These are phyloP conservation scores for Heterodera schachtii DNA, from an alignment of 1,140 invertebrate genomes.

Conservation along the genomic window DNA sequence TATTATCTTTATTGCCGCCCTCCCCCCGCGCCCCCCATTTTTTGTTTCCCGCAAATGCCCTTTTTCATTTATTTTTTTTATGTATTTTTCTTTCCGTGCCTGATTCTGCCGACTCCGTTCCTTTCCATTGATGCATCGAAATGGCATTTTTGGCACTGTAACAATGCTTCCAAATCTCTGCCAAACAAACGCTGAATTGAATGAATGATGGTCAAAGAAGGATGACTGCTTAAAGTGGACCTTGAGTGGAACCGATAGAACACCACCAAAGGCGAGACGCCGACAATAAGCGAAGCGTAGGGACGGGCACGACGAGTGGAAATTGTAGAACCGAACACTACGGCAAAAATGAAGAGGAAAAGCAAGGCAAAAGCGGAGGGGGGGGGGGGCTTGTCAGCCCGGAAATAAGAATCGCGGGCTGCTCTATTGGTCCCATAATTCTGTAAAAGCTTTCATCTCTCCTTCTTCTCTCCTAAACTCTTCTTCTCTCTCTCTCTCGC, in stretches of 20 bases:
- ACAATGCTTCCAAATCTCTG: constrained; percentile 53
- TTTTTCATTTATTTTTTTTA: too few relatives aligned
- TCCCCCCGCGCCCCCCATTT: too few relatives aligned
- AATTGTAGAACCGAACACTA: constrained; percentile 50
- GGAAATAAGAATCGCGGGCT: too few relatives aligned
- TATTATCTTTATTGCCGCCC: too few relatives aligned
- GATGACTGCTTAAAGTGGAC: neutral
- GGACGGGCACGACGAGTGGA: constrained; percentile 38
- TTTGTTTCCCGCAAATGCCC: too few relatives aligned
- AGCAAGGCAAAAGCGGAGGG: too few relatives aligned
- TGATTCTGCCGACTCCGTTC: neutral
- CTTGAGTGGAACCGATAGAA: constrained; percentile 55
- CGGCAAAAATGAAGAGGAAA: constrained; percentile 1
- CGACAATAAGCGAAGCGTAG: constrained; percentile 59
- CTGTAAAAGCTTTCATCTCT: too few relatives aligned
- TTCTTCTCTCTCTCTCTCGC: too few relatives aligned
- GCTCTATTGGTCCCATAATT: too few relatives aligned
- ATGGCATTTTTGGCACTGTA: constrained; percentile 43
- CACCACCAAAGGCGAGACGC: constrained; percentile 59
- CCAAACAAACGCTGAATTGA: constrained; percentile 48
- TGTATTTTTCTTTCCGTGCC: neutral
- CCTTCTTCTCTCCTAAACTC: too few relatives aligned
- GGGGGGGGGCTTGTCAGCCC: too few relatives aligned
- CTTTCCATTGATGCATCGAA: neutral
- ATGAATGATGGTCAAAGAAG: neutral